Conservation (phyloP, 1,140 invertebrate genomes). For the Dendroctonus valens region DNA sequence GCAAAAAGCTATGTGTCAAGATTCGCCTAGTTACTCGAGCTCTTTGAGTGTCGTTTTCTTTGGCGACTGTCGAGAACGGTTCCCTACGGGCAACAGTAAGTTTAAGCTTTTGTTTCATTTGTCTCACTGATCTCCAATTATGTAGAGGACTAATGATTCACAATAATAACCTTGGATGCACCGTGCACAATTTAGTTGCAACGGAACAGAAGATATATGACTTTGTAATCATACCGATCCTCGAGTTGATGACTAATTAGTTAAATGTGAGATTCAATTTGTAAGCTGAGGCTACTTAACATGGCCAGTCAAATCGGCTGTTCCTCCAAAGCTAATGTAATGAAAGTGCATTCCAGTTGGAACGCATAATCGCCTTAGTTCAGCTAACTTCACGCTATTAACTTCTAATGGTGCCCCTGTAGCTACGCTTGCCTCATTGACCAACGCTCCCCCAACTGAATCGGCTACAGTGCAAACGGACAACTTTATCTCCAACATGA, state of each 20-base stretch:
- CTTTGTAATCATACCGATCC: no score
- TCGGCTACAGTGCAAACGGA: conserved; percentile 28
- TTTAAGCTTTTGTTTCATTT: conserved; percentile 36
- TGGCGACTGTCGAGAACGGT: conserved; percentile 76
- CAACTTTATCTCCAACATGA: conserved; percentile 38
- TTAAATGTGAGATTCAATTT: no score
- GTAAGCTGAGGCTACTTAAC: no score
- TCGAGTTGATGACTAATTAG: no score
- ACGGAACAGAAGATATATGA: no score
- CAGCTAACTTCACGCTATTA: conserved; percentile 30
- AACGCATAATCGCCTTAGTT: conserved; percentile 26
- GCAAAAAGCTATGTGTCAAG: conserved; percentile 67
- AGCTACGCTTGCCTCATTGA: conserved; percentile 31
- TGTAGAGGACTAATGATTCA: no score
- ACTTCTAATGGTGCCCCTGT: conserved; percentile 27
- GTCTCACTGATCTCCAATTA: no score
- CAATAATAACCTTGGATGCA: no score
- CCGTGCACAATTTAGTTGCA: no score
- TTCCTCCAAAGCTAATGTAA: conserved; percentile 20
- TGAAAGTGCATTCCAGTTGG: conserved; percentile 19
- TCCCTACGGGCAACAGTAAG: conserved; percentile 66
- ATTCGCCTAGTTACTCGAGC: conserved; percentile 26
- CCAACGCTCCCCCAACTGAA: conserved; percentile 24
- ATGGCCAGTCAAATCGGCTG: conserved; percentile 8
- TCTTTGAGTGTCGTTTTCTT: conserved; percentile 73